phyloP scores from a whole-genome alignment of 2,113 vertebrate genomes.

The Acanthisitta chloris region DNA sequence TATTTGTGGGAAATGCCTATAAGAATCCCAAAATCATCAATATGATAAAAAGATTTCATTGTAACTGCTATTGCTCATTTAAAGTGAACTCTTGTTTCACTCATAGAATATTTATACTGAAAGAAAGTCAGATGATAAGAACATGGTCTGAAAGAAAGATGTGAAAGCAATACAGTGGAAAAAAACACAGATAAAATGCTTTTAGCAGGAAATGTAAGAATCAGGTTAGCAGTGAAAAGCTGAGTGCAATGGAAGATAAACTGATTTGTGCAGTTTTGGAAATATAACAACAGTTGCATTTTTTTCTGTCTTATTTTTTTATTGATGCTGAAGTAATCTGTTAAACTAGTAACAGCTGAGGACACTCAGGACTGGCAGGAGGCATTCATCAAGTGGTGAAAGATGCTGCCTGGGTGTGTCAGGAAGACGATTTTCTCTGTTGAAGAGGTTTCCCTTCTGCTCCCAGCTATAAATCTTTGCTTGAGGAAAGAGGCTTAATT shows the following conservation, averaged over 20 bases:
- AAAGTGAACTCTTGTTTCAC: neutral
- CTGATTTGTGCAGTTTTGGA: neutral
- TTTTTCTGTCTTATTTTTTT: neutral
- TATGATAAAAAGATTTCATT: neutral
- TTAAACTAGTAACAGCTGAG: neutral
- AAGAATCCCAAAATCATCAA: neutral
- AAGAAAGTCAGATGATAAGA: neutral
- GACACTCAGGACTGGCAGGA: neutral
- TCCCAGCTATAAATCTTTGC: neutral
- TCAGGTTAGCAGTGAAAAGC: neutral
- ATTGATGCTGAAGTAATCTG: neutral
- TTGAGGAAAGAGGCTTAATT: neutral
- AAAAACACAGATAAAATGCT: neutral
- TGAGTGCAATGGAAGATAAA: neutral
- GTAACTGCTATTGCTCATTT: neutral
- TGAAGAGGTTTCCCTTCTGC: neutral
- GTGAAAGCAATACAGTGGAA: neutral
- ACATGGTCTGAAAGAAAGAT: neutral
- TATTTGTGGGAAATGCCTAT: neutral
- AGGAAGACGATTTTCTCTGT: neutral
- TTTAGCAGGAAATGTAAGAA: neutral
- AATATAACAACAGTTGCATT: neutral
- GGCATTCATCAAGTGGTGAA: neutral
- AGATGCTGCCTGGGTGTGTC: accelerated
- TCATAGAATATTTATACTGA: neutral